A percentile compares a stretch with the other conserved stretches of the same genome.
Evolutionary conservation across 2,113 vertebrate genomes (phyloP).

Genomic region (Callipepla californica): DNA sequence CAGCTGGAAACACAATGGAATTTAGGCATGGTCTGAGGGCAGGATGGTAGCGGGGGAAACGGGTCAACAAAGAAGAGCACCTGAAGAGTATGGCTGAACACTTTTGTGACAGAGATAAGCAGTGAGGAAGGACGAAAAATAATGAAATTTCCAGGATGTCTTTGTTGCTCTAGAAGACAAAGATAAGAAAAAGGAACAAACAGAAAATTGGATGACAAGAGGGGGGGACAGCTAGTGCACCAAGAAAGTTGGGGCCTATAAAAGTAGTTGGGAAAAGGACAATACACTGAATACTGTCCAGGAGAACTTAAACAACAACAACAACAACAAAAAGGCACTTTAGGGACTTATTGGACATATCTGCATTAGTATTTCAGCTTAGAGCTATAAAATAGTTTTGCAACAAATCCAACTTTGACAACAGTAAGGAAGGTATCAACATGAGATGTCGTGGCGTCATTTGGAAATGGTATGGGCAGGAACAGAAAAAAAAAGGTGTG

Average conservation of each 20-base stretch:
- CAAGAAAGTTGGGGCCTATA: neutral
- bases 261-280: neutral
- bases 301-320: neutral
- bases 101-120: neutral
- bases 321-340: neutral
- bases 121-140: neutral
- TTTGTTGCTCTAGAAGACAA: neutral
- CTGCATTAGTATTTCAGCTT: neutral
- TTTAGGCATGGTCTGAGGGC: neutral
- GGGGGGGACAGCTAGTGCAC: neutral
- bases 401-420: neutral
- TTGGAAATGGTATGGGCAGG: neutral
- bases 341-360: neutral
- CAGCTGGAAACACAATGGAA: constrained; percentile 38
- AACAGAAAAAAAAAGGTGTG: neutral
- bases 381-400: neutral
- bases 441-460: neutral
- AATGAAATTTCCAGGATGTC: neutral
- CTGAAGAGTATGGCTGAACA: neutral
- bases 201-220: neutral
- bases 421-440: neutral
- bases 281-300: neutral
- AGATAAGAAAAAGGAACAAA: neutral
- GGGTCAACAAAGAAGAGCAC: neutral
- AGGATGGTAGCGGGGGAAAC: neutral